Conservation (phyloP, 2,113 vertebrate species). For the Macroglossus sobrinus region DNA sequence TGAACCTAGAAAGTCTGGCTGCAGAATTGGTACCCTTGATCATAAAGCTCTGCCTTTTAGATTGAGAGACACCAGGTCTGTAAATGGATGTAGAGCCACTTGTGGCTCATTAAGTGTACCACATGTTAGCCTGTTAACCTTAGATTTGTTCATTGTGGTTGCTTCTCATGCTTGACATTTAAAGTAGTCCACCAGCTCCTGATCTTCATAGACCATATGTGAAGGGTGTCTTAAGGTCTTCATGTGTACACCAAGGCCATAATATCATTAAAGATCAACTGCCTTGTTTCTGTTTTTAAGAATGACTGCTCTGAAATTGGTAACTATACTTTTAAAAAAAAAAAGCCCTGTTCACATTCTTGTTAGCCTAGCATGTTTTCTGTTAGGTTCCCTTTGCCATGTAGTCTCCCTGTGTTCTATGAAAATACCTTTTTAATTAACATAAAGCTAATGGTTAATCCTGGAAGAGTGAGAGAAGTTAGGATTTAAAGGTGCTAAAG, state of each 20-base stretch:
- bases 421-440: conserved; percentile 5
- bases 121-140: not conserved
- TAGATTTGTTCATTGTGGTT: not conserved
- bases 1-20: not conserved
- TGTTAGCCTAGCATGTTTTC: not conserved
- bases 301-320: conserved; percentile 12
- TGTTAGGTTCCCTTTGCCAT: not conserved
- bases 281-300: not conserved
- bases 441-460: not conserved
- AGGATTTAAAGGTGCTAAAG: not conserved
- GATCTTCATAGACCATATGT: not conserved
- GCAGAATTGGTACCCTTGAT: not conserved
- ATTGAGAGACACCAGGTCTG: not conserved
- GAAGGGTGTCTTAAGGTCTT: not conserved
- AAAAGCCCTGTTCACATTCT: not conserved
- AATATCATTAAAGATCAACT: not conserved
- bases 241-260: not conserved
- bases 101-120: not conserved
- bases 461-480: not conserved
- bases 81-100: not conserved
- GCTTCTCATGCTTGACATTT: not conserved
- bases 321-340: not conserved
- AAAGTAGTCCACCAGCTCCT: not conserved
- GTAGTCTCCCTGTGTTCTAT: not conserved
- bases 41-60: not conserved